These are phyloP conservation scores for Lordiphosa mommai DNA, from an alignment of 1,140 invertebrate genomes.

Conservation along the genomic window DNA sequence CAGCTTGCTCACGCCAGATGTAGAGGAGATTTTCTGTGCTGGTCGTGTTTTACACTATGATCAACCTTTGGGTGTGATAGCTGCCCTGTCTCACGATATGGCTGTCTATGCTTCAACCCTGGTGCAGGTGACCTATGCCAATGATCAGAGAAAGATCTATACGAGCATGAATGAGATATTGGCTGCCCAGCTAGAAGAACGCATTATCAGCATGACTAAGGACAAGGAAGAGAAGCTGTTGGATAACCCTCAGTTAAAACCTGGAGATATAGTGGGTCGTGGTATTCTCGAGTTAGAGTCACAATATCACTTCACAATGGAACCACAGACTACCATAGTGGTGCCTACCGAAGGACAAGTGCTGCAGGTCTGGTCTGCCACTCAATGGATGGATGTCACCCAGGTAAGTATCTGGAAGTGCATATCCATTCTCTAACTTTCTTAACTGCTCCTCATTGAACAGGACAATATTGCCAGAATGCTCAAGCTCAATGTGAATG, in stretches of 20 bases:
- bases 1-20: slow-evolving; percentile 24
- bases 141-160: slow-evolving; percentile 23
- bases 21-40: slow-evolving; percentile 80
- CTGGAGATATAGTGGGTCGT: slow-evolving; percentile 36
- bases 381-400: slow-evolving; percentile 85
- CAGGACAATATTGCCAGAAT: slow-evolving; percentile 82
- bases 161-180: slow-evolving; percentile 79
- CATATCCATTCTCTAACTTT: too few relatives aligned
- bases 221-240: slow-evolving; percentile 81
- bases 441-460: too few relatives aligned
- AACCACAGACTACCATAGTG: slow-evolving; percentile 84
- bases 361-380: slow-evolving; percentile 82
- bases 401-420: slow-evolving; percentile 38
- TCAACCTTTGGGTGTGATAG: slow-evolving; percentile 87
- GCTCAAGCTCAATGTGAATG: slow-evolving; percentile 81
- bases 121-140: slow-evolving; percentile 85
- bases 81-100: slow-evolving; percentile 82
- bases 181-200: slow-evolving; percentile 84
- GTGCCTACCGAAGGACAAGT: slow-evolving; percentile 82
- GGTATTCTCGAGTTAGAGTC: slow-evolving; percentile 67
- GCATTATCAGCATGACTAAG: slow-evolving; percentile 82
- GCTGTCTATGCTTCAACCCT: slow-evolving; percentile 84
- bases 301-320: slow-evolving; percentile 83
- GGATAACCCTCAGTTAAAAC: slow-evolving; percentile 80
- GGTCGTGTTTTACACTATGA: slow-evolving; percentile 84